Evolutionary conservation across 2,113 vertebrate genomes (phyloP), one percentile per base, ranked within the genome.

Genomic region (Ariopsis seemanni): DNA sequence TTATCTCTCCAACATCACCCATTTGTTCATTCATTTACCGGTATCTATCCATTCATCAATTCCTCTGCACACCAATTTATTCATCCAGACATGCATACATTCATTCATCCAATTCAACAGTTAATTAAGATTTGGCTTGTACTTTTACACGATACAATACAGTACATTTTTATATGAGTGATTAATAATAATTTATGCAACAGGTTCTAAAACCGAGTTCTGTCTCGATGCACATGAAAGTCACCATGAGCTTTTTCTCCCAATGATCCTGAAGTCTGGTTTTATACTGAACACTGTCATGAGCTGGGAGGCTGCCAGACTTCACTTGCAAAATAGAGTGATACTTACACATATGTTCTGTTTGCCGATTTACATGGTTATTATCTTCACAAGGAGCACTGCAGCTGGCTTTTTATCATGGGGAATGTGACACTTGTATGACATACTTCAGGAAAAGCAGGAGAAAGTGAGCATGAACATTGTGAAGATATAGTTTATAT

Each of bases 371-470:
- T 85, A 89, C 86, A 82, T 79, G 8, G 72, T n/a, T 60, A 80
- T 86, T 83, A 74, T 58, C 71, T 25, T 72, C 15, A 62, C 83
- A 71, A 88, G 86, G 83, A 71, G 78, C 8, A 30, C 30, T n/a
- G 5, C 27, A 0, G 50, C 69, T 25, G 14, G 67, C 85, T 80
- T 62, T 85, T 53, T 86, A 83, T 80, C 57, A 80, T 81, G 48
- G 74, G 48, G 86, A 86, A 83, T 83, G 89, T 91, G 86, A 89
- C 74, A 53, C 83, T 62, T 86, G 90, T 87, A 90, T 91, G 90
- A 81, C 50, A 83, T 81, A 80, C 80, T 90, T 89, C 42, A 84
- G 88, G 74, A 86, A 71, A 52, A 86, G 22, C 22, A 22, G 27
- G 27, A 57, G 77, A 86, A 80, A 65, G 4, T 14, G 60, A 22